Percentiles rank a stretch among this genome's conserved stretches.
These are phyloP conservation scores for Anoncus sp. DNA, from an alignment of 2,888 invertebrate species.

Conservation along the genomic window DNA sequence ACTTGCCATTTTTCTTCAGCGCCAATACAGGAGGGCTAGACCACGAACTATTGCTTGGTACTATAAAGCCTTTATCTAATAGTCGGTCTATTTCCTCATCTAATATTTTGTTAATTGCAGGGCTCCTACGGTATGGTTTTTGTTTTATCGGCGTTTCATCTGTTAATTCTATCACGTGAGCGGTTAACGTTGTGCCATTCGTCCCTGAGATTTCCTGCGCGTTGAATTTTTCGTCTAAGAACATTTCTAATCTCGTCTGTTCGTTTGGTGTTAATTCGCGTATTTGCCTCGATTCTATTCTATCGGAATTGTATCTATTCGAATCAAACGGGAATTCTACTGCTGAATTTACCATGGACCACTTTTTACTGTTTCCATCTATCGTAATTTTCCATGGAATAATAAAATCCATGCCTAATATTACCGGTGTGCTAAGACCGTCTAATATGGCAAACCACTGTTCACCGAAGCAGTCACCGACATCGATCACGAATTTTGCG, in stretches of 20 bases:
- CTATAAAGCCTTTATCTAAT: conserved; percentile 10
- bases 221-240: neutral
- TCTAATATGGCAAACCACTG: conserved; percentile 17
- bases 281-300: neutral
- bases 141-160: conserved; percentile 22
- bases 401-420: conserved; percentile 9
- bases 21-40: conserved; percentile 11
- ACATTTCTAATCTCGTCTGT: neutral
- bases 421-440: conserved; percentile 6
- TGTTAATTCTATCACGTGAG: conserved; percentile 7
- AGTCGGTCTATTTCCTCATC: neutral
- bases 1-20: conserved; percentile 9
- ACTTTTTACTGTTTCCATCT: neutral
- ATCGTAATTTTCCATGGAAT: neutral
- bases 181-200: conserved; percentile 7
- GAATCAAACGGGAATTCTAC: neutral
- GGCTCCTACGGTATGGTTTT: conserved; percentile 17
- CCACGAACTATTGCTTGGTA: conserved; percentile 12
- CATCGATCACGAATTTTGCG: conserved; percentile 17
- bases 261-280: neutral
- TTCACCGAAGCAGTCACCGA: conserved; percentile 22
- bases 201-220: neutral
- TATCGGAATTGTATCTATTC: neutral
- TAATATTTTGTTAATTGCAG: conserved; percentile 27
- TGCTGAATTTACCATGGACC: conserved; percentile 3